Conservation (phyloP, 37 sponge, comb jelly and placozoan species). For the Oscarella lobularis region DNA sequence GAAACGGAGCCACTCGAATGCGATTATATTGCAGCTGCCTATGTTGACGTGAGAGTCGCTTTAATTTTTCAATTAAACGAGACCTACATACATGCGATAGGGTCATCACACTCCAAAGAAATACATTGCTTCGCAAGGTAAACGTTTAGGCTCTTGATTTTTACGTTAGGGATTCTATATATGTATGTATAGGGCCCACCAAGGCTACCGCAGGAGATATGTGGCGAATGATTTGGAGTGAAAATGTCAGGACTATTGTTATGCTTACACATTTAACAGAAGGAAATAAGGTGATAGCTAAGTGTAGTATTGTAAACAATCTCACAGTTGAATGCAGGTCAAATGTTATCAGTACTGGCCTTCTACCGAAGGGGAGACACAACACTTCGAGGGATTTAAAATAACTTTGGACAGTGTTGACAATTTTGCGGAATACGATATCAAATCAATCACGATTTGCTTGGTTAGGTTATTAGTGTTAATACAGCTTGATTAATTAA, state of each 20-base stretch:
- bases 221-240: slow-evolving; percentile 61
- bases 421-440: no score
- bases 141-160: no score
- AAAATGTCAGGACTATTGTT: slow-evolving; percentile 37
- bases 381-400: no score
- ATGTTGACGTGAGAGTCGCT: slow-evolving; percentile 43
- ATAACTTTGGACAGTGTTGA: no score
- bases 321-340: background rate
- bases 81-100: slow-evolving; percentile 12
- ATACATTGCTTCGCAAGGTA: slow-evolving; percentile 71
- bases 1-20: slow-evolving; percentile 7
- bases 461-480: no score
- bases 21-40: slow-evolving; percentile 67
- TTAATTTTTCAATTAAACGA: background rate
- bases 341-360: slow-evolving; percentile 54
- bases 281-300: slow-evolving; percentile 21
- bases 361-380: background rate
- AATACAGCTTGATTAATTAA: no score
- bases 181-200: slow-evolving; percentile 60
- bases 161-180: no score
- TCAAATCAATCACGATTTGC: no score
- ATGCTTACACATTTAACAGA: slow-evolving; percentile 65
- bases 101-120: slow-evolving; percentile 27
- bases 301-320: background rate
- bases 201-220: slow-evolving; percentile 38